phyloP scores from a whole-genome alignment of 92 coral and sea anemone species.

The Phenganax marumi region DNA sequence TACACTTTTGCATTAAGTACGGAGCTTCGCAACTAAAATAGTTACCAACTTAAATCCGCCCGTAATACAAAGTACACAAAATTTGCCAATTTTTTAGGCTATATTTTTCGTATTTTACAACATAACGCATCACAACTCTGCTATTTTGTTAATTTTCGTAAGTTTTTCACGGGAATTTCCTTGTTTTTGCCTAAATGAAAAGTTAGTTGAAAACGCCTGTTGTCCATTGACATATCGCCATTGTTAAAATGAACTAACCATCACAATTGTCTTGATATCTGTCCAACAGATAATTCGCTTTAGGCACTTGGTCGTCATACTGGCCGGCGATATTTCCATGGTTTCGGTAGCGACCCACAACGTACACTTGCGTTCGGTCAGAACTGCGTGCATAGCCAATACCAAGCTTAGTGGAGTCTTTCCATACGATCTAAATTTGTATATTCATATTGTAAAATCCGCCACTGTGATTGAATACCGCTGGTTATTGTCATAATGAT shows the following conservation, averaged over 20 bases:
- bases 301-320: not conserved
- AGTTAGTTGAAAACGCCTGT: not conserved
- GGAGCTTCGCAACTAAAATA: no score
- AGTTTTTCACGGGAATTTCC: not conserved
- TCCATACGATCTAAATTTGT: conserved; percentile 20
- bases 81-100: no score
- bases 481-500: no score
- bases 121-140: no score
- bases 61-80: no score
- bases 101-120: no score
- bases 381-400: conserved; percentile 26
- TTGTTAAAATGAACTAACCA: not conserved
- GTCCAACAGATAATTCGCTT: conserved; percentile 14
- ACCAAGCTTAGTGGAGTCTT: not conserved
- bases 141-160: no score
- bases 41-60: no score
- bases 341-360: conserved; percentile 3
- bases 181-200: not conserved
- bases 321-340: conserved; percentile 14
- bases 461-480: no score
- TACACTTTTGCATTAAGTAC: no score
- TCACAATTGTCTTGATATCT: conserved; percentile 31
- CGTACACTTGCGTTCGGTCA: conserved; percentile 28
- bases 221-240: not conserved
- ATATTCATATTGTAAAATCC: not conserved